Evolutionary conservation across 2,888 invertebrate species (phyloP).

Genomic region (Calameuta filiformis): DNA sequence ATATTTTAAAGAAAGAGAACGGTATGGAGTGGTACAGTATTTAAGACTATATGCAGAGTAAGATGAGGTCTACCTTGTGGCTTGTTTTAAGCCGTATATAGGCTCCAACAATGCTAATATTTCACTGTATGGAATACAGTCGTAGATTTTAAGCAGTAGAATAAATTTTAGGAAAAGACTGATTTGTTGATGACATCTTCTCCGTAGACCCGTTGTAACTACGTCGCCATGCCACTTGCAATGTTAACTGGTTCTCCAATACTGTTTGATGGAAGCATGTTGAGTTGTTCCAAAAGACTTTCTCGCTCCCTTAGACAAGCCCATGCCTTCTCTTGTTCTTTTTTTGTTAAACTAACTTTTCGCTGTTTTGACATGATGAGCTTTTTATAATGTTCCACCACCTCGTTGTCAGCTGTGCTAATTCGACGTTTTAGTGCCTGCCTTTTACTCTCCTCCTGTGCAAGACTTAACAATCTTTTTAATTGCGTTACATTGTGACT

Average conservation of each 20-base stretch:
- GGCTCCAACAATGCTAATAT: background rate
- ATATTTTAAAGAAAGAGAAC: background rate
- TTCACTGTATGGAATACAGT: background rate
- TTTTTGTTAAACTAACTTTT: constrained; percentile 80
- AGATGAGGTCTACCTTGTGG: background rate
- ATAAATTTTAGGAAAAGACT: background rate
- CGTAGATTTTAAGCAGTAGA: background rate
- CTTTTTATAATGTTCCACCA: constrained; percentile 86
- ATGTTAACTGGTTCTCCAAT: constrained; percentile 51
- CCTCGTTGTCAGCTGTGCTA: constrained; percentile 77
- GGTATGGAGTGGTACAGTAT: background rate
- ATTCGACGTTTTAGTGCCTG: constrained; percentile 83
- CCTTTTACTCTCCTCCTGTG: constrained; percentile 82
- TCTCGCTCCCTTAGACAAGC: constrained; percentile 59
- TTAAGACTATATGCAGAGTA: background rate
- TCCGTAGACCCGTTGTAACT: background rate
- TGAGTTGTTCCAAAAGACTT: constrained; percentile 57
- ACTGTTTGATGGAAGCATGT: constrained; percentile 56
- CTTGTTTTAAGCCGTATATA: background rate
- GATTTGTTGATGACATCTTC: background rate
- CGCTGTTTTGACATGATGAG: constrained; percentile 84
- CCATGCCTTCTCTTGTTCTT: constrained; percentile 85
- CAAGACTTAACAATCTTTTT: constrained; percentile 74
- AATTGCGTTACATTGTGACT: constrained; percentile 84
- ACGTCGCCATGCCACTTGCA: constrained; percentile 2